These are phyloP conservation scores for Remorina albescens DNA, from an alignment of 2,797 vertebrate genomes.

Conservation along the genomic window DNA sequence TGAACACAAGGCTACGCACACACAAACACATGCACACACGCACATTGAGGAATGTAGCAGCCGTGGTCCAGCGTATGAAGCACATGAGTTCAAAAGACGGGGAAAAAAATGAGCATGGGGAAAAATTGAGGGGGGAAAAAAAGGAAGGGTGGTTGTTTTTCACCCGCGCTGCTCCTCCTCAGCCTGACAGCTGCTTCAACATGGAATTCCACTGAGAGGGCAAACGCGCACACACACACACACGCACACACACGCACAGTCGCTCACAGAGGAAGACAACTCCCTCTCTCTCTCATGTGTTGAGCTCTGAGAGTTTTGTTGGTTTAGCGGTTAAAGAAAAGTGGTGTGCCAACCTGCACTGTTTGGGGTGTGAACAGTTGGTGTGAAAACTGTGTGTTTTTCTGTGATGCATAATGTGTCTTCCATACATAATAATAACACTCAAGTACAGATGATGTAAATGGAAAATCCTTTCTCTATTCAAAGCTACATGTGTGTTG, in stretches of 20 bases:
- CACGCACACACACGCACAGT: constrained; percentile 16
- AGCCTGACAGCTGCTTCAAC: constrained; percentile 85
- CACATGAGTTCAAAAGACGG: constrained; percentile 64
- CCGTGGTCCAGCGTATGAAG: constrained; percentile 63
- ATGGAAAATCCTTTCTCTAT: not conserved
- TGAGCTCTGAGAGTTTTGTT: constrained; percentile 66
- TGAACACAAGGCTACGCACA: constrained; percentile 45
- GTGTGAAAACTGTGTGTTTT: constrained; percentile 46
- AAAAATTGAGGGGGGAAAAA: constrained; percentile 49
- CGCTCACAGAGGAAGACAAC: constrained; percentile 40
- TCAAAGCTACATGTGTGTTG: not conserved
- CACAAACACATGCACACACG: constrained; percentile 20
- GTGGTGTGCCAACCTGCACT: constrained; percentile 68
- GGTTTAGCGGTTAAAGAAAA: constrained; percentile 77
- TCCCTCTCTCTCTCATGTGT: constrained; percentile 54
- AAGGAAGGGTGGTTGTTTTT: constrained; percentile 73
- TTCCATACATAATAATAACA: constrained; percentile 18
- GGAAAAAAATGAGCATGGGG: constrained; percentile 48
- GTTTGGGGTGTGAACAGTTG: constrained; percentile 58
- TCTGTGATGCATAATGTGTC: constrained; percentile 13
- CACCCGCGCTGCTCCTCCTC: constrained; percentile 71
- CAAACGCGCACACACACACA: constrained; percentile 34
- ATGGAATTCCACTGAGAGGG: constrained; percentile 83
- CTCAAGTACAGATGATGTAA: constrained; percentile 25
- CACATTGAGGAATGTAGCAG: constrained; percentile 76